Evolutionary conservation across 2,797 vertebrate genomes (phyloP), one percentile per base, ranked within the genome.

Genomic region (Acanthurus lineatus): DNA sequence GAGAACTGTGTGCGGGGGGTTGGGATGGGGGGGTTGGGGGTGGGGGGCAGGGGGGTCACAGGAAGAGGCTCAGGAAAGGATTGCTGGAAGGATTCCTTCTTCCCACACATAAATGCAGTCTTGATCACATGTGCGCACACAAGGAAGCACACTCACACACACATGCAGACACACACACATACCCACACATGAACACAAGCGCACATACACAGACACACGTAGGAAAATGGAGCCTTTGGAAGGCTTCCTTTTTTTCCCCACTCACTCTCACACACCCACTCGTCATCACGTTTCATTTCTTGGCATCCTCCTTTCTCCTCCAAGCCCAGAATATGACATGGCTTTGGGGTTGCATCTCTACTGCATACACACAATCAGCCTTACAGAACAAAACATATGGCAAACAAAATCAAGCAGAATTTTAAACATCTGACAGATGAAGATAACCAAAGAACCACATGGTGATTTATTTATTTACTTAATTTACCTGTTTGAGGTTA

Each of bases 321-420:
- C 16, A 63, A 92, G 89, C 89, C 91, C 88, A 92, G 88, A 90
- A 90, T 92, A 89, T 90, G 91, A 91, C 91, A 91, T 87, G 81
- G 90, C 86, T 92, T 86, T 87, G 77, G 90, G 90, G 82, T 86
- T 88, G 82, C 86, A 71, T 89, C 90, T 91, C 84, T 76, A 83
- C 88, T 85, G 82, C 76, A 68, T 76, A 82, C 85, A 88, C 82
- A 87, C 77, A 88, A 76, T 83, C 81, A 87, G 76, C 59, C 76
- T 77, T 66, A 12, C 74, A 79, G 79, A 72, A 71, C 76, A 77
- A 86, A 73, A 89, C 86, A 89, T 87, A 88, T 81, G 90, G 88
- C 65, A 73, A 82, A 77, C 63, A 76, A 77, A 82, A 86, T 82
- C 72, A 86, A 79, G 61, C 74, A 35, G 71, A 76, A 66, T 84